Percentiles rank a stretch among this genome's conserved stretches.
phyloP scores from a whole-genome alignment of 2,113 vertebrate species.

The Larimichthys crocea region DNA sequence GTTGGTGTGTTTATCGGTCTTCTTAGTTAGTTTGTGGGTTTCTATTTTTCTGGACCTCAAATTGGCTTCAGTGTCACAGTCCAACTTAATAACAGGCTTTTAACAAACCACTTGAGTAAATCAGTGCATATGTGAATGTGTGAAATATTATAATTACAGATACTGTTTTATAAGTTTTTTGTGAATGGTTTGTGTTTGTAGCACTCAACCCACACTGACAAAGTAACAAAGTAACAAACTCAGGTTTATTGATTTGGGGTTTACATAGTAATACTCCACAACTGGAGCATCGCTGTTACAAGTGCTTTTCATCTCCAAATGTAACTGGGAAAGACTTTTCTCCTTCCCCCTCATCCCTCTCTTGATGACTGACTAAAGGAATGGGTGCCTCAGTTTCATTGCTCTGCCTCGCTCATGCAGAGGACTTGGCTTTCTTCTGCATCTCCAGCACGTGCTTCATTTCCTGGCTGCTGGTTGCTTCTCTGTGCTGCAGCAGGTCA shows the following conservation, averaged over 20 bases:
- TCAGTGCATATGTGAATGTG: constrained; percentile 1
- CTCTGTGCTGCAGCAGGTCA: constrained; percentile 34
- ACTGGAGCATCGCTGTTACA: constrained; percentile 53
- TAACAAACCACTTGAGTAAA: neutral
- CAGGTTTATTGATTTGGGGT: constrained; percentile 56
- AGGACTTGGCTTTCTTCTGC: constrained; percentile 78
- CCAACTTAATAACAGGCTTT: neutral
- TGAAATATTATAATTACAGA: neutral
- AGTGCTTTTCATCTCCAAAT: constrained; percentile 47
- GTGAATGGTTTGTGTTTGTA: constrained; percentile 12
- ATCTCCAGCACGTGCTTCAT: constrained; percentile 86
- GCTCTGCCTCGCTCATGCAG: constrained; percentile 24
- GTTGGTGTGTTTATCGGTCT: constrained; percentile 17
- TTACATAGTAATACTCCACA: constrained; percentile 37
- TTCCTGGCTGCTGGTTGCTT: constrained; percentile 79
- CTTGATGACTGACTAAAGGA: neutral
- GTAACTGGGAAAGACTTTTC: constrained; percentile 14
- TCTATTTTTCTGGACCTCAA: constrained; percentile 15
- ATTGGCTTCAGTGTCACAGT: neutral
- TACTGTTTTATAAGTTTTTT: neutral
- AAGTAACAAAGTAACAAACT: constrained; percentile 29
- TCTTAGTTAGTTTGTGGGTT: constrained; percentile 6
- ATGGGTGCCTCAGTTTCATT: neutral
- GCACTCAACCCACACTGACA: constrained; percentile 10
- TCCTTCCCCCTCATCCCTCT: neutral